Base-by-base conservation (phyloP, 2,888 invertebrate species). In the Eretmocerus hayati region DNA sequence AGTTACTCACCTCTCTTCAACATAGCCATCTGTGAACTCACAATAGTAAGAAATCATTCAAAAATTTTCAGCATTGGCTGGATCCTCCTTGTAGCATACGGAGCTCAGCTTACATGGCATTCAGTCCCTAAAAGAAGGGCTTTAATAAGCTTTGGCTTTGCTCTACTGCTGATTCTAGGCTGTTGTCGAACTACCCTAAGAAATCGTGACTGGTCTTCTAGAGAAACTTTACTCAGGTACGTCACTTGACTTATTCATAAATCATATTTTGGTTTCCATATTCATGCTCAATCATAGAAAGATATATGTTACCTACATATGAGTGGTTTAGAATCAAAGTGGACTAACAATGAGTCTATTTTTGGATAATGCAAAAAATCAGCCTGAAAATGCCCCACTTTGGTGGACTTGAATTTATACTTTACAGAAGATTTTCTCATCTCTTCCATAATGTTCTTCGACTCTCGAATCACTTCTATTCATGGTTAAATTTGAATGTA, bases 181-280 rank as follows among this genome's bases (percentile, higher is more conserved):
- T 81, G 81, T 30, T 78, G 81, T 53, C 78, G 84, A 59, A 85
- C 86, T 1, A 74, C 83, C 55, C 71, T 80, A 15, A 75, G 88
- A 57, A 89, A 88, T 66, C 73, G 78, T 47, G 87, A 87, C 64
- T 90, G 90, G 90, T 74, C 79, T 43, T 85, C 84, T 11, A 77
- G 89, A 58, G 88, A 89, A 66, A 78, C 84, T 2, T 73, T 90
- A 47, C 77, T 89, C 45, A 83, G 82, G 89, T 89, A 58, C 13
- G 39, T 22, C 6, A 19, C 18, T 22, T 22, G 23, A 40, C 19
- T 31, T 30, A n/a, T n/a, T n/a, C n/a, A n/a, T n/a, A n/a, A n/a
- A 30, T 30, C 30, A 30, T 9, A 30, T 13, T 30, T 30, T 30
- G 8, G 30, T n/a, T n/a, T n/a, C n/a, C n/a, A n/a, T n/a, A n/a